Evolutionary conservation across 1,140 invertebrate genomes (phyloP).

Genomic region (Musca vetustissima): DNA sequence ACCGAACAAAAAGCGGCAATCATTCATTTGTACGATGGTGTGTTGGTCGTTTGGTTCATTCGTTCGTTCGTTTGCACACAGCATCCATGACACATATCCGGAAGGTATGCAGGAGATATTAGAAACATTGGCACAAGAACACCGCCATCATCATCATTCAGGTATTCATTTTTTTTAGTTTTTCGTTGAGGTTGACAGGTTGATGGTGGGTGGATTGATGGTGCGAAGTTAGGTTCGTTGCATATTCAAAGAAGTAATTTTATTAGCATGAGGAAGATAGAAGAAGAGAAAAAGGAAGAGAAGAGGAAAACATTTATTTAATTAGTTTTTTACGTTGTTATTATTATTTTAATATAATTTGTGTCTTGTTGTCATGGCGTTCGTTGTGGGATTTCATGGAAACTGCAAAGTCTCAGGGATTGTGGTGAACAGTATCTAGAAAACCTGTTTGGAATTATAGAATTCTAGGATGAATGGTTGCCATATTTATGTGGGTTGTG

Average conservation of each 20-base stretch:
- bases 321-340: neutral
- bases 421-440: too few relatives aligned
- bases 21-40: too few relatives aligned
- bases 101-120: conserved; percentile 19
- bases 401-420: too few relatives aligned
- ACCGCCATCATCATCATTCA: neutral
- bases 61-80: neutral
- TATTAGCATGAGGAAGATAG: neutral
- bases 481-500: too few relatives aligned
- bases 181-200: neutral
- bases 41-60: too few relatives aligned
- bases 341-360: conserved; percentile 3
- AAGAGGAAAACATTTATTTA: neutral
- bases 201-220: neutral
- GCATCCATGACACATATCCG: conserved; percentile 3
- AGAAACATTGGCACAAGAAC: neutral
- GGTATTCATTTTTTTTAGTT: too few relatives aligned
- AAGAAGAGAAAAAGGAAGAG: neutral
- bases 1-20: neutral
- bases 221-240: too few relatives aligned
- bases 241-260: neutral
- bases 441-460: too few relatives aligned
- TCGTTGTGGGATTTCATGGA: too few relatives aligned
- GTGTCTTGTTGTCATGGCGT: neutral
- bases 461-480: too few relatives aligned